Evolutionary conservation across 1,140 invertebrate species (phyloP).

Genomic region (Ridgeia piscesae): DNA sequence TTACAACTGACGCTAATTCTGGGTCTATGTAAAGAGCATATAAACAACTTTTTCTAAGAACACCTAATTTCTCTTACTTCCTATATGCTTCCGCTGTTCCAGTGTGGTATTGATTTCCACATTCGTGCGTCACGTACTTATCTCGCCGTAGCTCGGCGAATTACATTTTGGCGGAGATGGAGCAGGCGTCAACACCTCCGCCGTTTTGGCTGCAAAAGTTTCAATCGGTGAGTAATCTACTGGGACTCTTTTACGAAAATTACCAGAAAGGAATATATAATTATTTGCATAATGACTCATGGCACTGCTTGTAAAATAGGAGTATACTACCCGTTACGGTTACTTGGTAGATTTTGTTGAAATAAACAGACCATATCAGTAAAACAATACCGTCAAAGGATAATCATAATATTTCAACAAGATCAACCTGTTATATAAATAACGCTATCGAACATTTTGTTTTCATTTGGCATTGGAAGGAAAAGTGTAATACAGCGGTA

Average conservation of each 20-base stretch:
- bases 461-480: not conserved
- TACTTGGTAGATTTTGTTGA: not conserved
- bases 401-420: not conserved
- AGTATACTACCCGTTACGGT: not conserved
- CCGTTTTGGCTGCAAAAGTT: not conserved
- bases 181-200: not conserved
- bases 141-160: not conserved
- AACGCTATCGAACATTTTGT: not conserved
- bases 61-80: no score
- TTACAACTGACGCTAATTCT: no score
- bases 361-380: not conserved
- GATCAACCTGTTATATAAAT: not conserved
- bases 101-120: no score
- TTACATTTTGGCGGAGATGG: not conserved
- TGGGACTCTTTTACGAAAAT: not conserved
- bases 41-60: no score
- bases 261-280: not conserved
- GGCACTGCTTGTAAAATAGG: not conserved
- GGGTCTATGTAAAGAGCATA: no score
- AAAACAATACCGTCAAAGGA: not conserved
- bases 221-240: not conserved
- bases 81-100: no score
- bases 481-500: not conserved
- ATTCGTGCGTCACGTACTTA: not conserved
- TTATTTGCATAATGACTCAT: not conserved